Evolutionary conservation across 2,888 invertebrate species (phyloP), one percentile per base, ranked within the genome.

Genomic region (Ennomos quercinarius): DNA sequence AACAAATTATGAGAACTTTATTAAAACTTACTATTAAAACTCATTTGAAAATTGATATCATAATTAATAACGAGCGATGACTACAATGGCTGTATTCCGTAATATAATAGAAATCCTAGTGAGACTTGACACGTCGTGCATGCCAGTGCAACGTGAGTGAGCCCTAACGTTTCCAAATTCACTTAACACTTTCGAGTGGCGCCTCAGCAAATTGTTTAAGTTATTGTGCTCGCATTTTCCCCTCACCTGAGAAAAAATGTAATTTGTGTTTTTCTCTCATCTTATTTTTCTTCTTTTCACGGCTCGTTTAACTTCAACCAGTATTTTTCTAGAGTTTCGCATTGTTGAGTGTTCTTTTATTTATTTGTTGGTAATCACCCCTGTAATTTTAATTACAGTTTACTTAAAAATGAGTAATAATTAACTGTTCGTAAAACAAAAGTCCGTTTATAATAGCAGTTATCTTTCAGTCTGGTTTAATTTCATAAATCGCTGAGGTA

Each of bases 161-260:
- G 55, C 60, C 64, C 51, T 76, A 77, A 81, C 81, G 77, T 83
- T 84, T 78, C 77, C 77, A 80, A 86, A 87, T 83, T 83, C 83
- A 83, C 81, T 89, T 84, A 88, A 81, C 84, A 83, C 81, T 84
- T 84, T 82, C 77, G 76, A 84, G 83, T 81, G 81, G 76, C 73
- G 77, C 73, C 71, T 74, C 76, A 64, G 77, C 74, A 82, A 84
- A 84, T 84, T 84, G 83, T 85, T 88, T 83, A 76, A 74, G 68
- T 77, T 78, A 68, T 76, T 55, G 51, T 42, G 48, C 49, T 54
- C 54, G 45, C 77, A 72, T 81, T 83, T 78, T 75, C 68, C 79
- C 77, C 77, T 81, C 77, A 82, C 82, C 81, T 83, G 79, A 77
- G 54, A 49, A 64, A 84, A 86, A 86, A 81, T 72, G 70, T 79